These are phyloP conservation scores for Pammene aurita DNA, from an alignment of 2,888 invertebrate species.

Conservation along the genomic window DNA sequence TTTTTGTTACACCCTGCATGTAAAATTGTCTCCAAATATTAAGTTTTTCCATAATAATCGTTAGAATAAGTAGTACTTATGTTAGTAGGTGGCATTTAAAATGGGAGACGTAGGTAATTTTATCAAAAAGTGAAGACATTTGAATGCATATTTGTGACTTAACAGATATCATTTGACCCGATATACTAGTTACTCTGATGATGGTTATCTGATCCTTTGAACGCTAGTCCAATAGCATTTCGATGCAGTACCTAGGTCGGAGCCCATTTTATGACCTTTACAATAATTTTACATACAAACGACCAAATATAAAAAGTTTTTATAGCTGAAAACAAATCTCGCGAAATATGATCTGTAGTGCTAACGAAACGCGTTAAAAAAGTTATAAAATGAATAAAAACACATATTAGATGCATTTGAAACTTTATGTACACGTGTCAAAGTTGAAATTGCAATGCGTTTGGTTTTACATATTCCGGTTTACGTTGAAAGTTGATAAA, in stretches of 20 bases:
- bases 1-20: too few relatives aligned
- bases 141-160: background rate
- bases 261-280: constrained; percentile 2
- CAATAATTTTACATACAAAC: constrained; percentile 22
- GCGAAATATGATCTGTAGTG: constrained; percentile 21
- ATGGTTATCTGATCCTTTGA: background rate
- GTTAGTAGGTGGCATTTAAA: background rate
- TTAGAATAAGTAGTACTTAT: too few relatives aligned
- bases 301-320: constrained; percentile 10
- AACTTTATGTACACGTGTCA: background rate
- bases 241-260: constrained; percentile 2
- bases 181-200: background rate
- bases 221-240: background rate
- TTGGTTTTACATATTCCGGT: constrained; percentile 1
- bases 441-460: background rate
- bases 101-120: background rate
- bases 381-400: background rate
- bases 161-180: background rate
- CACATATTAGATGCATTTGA: background rate
- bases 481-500: constrained; percentile 10
- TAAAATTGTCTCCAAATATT: too few relatives aligned
- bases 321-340: constrained; percentile 23
- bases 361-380: constrained; percentile 15
- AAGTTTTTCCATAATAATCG: too few relatives aligned
- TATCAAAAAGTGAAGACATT: background rate